Evolutionary conservation across 2,113 vertebrate species (phyloP).

Genomic region (Micronycteris hirsuta): DNA sequence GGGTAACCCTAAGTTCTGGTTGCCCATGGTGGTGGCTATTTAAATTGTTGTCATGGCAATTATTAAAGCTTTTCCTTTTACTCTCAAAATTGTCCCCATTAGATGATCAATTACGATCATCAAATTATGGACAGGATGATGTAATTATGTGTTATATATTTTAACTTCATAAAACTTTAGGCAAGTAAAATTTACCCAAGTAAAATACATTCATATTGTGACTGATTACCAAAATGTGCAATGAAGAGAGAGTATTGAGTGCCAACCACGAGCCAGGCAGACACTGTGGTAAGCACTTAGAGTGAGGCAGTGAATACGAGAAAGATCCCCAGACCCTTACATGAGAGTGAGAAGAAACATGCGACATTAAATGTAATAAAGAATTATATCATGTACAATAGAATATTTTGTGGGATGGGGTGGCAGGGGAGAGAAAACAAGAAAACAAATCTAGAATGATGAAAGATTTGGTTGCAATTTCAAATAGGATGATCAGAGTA

Average conservation of each 20-base stretch:
- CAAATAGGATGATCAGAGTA: neutral
- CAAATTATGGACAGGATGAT: neutral
- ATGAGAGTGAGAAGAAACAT: neutral
- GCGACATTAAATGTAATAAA: neutral
- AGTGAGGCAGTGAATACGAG: neutral
- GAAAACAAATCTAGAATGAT: neutral
- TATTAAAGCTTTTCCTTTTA: neutral
- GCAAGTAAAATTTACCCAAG: neutral
- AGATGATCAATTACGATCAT: neutral
- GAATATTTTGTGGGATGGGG: neutral
- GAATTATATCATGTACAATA: neutral
- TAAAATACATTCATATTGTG: neutral
- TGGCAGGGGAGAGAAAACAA: too few species aligned
- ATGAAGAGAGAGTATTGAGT: neutral
- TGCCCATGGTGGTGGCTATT: neutral
- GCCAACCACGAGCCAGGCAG: neutral
- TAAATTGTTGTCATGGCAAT: neutral
- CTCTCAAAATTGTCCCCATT: neutral
- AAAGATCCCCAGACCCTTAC: neutral
- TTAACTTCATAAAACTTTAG: neutral
- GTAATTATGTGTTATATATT: neutral
- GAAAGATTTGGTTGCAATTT: neutral
- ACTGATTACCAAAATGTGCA: neutral
- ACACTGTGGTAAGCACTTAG: neutral
- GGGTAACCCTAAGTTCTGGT: neutral